Evolutionary conservation across 1,140 invertebrate species (phyloP), one percentile per base, ranked within the genome.

Genomic region (Apis cerana): DNA sequence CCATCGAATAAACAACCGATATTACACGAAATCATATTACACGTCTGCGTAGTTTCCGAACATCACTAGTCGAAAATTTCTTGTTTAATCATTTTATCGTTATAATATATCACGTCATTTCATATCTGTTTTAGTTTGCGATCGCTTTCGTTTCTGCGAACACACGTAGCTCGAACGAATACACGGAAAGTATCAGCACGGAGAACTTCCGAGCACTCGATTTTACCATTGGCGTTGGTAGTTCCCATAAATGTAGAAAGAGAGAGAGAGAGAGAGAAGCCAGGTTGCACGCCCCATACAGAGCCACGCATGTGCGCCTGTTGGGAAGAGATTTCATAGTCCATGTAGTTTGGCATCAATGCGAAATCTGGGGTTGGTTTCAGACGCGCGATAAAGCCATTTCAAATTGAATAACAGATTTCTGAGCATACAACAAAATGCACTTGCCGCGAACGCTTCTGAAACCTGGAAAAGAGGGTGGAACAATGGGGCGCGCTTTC

Each of bases 391-490:
- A 88, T 89, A 89, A 86, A 89, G 87, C 86, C 86, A 88, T 89
- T 88, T 86, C 79, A 86, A 89, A 89, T 89, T 86, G 87, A 89
- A 89, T 89, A 88, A 89, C 87, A 85, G 87, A 89, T 88, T 88
- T 88, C 86, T 89, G 77, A 85, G 84, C 86, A 88, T 86, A 88
- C 87, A 89, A 89, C 87, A 88, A 88, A 88, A 88, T 88, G 86
- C 86, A 89, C 87, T 89, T 88, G 87, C 86, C 65, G 76, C 77
- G 84, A 61, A 88, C 76, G 77, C 68, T 88, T 81, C 85, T 80
- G 82, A 84, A 87, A 86, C 82, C 82, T 58, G 75, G 87, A 74
- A 85, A 85, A 83, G 83, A 72, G 87, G 84, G 72, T 88, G 80
- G 81, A 85, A 87, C 76, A 87, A 80, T 78, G 75, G 75, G 52